A percentile compares a stretch with the other conserved stretches of the same genome.
Conservation (phyloP, 2,113 vertebrate genomes). For the Ellobius talpinus region DNA sequence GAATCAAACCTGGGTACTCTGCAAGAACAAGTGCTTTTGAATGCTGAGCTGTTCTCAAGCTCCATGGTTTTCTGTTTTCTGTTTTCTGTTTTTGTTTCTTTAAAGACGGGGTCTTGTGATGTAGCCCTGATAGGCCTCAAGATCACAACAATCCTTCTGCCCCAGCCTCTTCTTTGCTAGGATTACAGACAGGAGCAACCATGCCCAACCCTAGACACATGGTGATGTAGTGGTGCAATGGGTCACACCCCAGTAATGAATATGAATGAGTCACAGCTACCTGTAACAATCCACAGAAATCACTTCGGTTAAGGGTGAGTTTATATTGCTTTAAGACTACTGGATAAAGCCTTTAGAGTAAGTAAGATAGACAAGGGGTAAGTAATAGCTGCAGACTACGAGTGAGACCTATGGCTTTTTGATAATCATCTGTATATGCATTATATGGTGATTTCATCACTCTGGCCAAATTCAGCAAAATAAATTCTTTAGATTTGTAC, state of each 20-base stretch:
- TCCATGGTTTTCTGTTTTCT: not conserved
- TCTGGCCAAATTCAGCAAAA: constrained; percentile 12
- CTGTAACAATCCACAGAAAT: not conserved
- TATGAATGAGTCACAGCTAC: not conserved
- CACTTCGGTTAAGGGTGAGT: not conserved
- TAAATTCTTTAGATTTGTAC: not conserved
- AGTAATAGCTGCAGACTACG: not conserved
- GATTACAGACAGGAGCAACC: not conserved
- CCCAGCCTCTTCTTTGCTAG: not conserved
- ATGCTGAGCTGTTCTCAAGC: not conserved
- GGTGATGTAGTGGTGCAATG: not conserved
- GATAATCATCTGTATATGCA: not conserved
- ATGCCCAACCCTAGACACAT: not conserved
- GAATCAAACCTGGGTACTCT: not conserved
- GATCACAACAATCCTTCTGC: not conserved
- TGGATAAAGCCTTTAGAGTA: not conserved
- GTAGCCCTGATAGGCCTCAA: not conserved
- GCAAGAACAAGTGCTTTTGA: not conserved
- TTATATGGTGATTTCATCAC: not conserved
- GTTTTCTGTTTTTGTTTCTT: not conserved
- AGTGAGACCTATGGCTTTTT: not conserved
- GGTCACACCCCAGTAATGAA: not conserved
- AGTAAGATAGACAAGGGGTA: not conserved
- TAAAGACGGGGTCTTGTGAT: not conserved
- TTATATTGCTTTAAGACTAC: not conserved